Evolutionary conservation across 2,113 vertebrate genomes (phyloP).

Genomic region (Sebastes schlegelii): DNA sequence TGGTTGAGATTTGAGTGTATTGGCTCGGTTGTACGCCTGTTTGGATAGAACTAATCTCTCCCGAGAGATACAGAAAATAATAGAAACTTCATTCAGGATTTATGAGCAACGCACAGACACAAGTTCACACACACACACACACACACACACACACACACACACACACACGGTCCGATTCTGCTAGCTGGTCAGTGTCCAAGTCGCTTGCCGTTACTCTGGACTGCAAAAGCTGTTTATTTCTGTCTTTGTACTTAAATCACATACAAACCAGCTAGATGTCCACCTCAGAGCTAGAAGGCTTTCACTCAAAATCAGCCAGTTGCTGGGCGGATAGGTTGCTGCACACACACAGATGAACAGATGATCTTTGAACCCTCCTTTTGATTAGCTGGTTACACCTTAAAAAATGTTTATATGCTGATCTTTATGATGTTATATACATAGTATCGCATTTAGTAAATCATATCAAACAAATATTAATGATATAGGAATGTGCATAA

Average conservation of each 20-base stretch:
- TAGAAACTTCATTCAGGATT: conserved; percentile 62
- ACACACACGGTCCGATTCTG: neutral
- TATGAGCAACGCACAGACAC: conserved; percentile 37
- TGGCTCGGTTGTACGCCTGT: conserved; percentile 15
- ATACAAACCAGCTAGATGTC: too few species aligned
- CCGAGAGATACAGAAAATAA: conserved; percentile 34
- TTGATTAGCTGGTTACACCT: too few species aligned
- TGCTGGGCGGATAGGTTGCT: neutral
- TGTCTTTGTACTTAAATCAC: conserved; percentile 1
- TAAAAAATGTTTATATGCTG: too few species aligned
- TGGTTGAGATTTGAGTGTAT: conserved; percentile 4
- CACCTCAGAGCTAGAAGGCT: too few species aligned
- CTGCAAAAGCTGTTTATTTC: conserved; percentile 16
- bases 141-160: neutral
- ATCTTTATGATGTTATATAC: neutral
- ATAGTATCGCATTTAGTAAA: neutral
- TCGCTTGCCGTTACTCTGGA: conserved; percentile 13
- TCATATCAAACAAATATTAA: neutral
- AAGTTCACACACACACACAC: neutral
- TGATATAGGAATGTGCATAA: neutral
- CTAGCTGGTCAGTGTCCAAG: conserved; percentile 17
- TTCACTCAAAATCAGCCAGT: too few species aligned
- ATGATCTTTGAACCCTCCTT: too few species aligned
- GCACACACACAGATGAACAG: neutral
- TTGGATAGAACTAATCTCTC: conserved; percentile 35